phyloP scores from a whole-genome alignment of 2,888 invertebrate species.

The Cephus runcator region DNA sequence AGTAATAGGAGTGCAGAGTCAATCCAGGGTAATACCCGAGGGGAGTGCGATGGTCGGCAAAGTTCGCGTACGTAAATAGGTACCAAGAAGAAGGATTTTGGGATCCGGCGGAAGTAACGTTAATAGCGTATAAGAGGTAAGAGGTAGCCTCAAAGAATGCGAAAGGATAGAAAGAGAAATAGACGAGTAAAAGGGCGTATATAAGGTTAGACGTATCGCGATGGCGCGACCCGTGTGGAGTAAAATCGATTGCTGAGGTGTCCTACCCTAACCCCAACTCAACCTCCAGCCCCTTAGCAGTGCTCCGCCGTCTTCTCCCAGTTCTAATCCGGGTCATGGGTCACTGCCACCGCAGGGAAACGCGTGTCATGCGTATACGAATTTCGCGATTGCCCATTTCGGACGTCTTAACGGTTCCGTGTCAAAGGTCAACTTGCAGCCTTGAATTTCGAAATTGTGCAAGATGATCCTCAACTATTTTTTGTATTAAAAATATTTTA shows the following conservation, averaged over 20 bases:
- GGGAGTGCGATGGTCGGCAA: background rate
- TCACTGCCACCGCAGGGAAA: conserved; percentile 57
- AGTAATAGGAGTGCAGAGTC: background rate
- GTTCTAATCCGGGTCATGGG: conserved; percentile 62
- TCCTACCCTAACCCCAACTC: conserved; percentile 32
- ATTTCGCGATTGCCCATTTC: background rate
- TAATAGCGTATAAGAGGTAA: background rate
- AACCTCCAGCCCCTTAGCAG: conserved; percentile 37
- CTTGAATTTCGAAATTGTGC: background rate
- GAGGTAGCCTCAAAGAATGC: background rate
- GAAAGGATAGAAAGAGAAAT: background rate
- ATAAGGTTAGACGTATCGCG: background rate
- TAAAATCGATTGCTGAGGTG: background rate
- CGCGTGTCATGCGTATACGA: background rate
- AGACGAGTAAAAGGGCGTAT: background rate
- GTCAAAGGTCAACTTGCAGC: background rate
- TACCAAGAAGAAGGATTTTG: background rate
- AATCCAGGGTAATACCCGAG: background rate
- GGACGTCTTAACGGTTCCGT: background rate
- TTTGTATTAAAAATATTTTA: background rate
- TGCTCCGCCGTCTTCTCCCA: conserved; percentile 44
- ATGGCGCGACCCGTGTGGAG: background rate
- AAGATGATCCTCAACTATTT: background rate
- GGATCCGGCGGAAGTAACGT: background rate
- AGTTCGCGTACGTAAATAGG: background rate